These are phyloP conservation scores for Gryllus bimaculatus DNA, from an alignment of 1,140 invertebrate species.

Conservation along the genomic window DNA sequence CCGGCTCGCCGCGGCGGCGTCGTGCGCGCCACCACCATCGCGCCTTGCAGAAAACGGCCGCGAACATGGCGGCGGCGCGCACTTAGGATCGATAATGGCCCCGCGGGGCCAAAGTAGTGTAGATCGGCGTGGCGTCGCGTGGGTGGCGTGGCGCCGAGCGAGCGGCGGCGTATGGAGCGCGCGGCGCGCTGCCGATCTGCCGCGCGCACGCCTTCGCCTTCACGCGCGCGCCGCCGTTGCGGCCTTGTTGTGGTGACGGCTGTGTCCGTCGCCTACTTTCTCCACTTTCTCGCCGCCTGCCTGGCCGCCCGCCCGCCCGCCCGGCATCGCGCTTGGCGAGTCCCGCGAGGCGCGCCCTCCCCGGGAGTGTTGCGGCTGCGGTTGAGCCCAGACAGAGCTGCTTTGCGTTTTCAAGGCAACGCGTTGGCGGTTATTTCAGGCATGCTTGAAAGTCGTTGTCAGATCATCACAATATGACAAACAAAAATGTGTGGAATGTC, in stretches of 20 bases:
- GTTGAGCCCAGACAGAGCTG: no score
- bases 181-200: background rate
- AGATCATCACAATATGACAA: no score
- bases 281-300: no score
- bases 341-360: no score
- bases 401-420: no score
- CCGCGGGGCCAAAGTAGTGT: background rate
- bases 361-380: no score
- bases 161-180: background rate
- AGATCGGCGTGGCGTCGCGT: background rate
- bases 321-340: no score
- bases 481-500: no score
- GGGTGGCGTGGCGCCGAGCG: no score
- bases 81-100: background rate
- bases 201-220: background rate
- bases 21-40: background rate
- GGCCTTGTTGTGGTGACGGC: background rate
- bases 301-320: no score
- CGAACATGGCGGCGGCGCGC: background rate
- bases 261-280: background rate
- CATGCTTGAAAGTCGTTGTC: no score
- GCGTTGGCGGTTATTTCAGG: no score
- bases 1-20: background rate
- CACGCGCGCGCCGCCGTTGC: background rate
- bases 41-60: background rate